Conservation (phyloP, 1,140 invertebrate genomes). For the Nephila pilipes region DNA sequence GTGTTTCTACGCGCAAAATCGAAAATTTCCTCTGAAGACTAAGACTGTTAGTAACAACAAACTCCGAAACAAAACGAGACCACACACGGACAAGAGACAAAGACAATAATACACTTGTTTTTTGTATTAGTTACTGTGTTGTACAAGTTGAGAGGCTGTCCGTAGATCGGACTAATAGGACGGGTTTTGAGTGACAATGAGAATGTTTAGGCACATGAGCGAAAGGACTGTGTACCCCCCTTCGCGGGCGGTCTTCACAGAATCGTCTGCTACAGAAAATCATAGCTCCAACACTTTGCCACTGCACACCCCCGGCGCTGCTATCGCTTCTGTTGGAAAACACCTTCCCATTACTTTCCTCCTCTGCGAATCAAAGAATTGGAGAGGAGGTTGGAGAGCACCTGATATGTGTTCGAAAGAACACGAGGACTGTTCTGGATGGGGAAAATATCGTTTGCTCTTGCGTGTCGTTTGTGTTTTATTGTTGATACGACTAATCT, state of each 20-base stretch:
- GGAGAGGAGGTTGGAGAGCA: neutral
- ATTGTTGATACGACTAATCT: no score
- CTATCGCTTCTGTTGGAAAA: constrained; percentile 51
- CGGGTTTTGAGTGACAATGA: constrained; percentile 35
- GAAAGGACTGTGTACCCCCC: constrained; percentile 38
- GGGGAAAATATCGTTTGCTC: constrained; percentile 7
- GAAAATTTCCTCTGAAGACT: neutral
- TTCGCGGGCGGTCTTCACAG: constrained; percentile 63
- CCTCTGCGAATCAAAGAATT: constrained; percentile 5
- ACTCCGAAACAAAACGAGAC: neutral
- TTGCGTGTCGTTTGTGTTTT: neutral
- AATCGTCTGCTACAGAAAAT: constrained; percentile 51
- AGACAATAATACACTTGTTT: constrained; percentile 9
- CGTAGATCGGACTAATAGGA: constrained; percentile 5
- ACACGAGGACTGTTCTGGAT: neutral
- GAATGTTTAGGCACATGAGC: constrained; percentile 50
- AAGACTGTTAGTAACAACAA: neutral
- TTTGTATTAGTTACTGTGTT: neutral
- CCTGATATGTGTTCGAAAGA: constrained; percentile 21
- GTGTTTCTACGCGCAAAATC: neutral
- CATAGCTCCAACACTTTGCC: constrained; percentile 4
- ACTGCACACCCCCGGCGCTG: constrained; percentile 30
- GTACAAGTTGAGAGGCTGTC: constrained; percentile 14
- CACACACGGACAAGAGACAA: constrained; percentile 19
- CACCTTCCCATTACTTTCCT: constrained; percentile 32